Percentiles rank a stretch among this genome's conserved stretches.
phyloP scores from a whole-genome alignment of 2,797 vertebrate species.

The Platyrinchus mystaceus region DNA sequence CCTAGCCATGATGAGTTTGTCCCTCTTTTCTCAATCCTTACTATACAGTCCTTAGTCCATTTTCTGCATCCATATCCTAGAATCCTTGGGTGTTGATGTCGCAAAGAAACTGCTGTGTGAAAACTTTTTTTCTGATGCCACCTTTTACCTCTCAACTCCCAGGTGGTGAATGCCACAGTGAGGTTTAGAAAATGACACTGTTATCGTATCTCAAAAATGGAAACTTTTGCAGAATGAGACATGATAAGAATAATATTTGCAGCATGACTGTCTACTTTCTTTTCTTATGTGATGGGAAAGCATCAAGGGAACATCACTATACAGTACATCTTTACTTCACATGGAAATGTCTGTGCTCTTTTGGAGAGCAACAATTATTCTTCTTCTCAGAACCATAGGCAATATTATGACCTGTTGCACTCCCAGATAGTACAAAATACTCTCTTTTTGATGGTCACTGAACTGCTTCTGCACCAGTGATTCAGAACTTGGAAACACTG shows the following conservation, averaged over 20 bases:
- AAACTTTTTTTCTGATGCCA: background rate
- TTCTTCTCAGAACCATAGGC: background rate
- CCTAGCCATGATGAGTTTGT: no score
- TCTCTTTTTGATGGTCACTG: background rate
- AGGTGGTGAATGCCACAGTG: background rate
- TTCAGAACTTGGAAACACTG: background rate
- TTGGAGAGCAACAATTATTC: background rate
- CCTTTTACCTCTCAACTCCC: background rate
- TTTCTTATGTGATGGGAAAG: background rate
- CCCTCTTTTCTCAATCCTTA: background rate
- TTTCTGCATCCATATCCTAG: background rate
- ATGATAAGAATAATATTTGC: background rate
- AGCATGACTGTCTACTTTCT: background rate
- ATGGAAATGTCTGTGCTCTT: background rate
- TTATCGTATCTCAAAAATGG: accelerated
- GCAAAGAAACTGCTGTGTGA: background rate
- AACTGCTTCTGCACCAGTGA: background rate
- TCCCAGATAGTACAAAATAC: background rate
- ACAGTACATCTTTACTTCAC: background rate
- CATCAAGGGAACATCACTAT: background rate
- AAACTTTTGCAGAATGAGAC: background rate
- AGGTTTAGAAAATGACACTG: background rate
- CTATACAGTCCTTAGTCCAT: background rate
- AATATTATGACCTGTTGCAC: background rate
- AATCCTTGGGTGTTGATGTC: background rate